Base-by-base conservation (phyloP, 2,888 invertebrate genomes). In the Cosmorhoe ocellata region DNA sequence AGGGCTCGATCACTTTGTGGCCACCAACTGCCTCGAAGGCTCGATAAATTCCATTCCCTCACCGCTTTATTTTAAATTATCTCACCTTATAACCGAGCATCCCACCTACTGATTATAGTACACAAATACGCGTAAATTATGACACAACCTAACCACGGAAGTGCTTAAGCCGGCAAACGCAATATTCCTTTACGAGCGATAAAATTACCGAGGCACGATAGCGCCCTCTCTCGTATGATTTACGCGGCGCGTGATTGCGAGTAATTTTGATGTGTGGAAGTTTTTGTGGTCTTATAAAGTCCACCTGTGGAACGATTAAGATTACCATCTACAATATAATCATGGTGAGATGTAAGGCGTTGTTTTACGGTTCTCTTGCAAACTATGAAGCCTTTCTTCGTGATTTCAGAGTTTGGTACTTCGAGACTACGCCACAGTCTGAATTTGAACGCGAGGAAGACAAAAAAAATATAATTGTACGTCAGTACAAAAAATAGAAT, bases 161-260 rank as follows among this genome's bases (percentile, higher is more conserved):
- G 74, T 76, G 66, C 73, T 71, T 70, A 65, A 58, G 62, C 66
- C 65, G 61, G 62, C 62, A 52, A 62, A 66, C 65, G 69, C 71
- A 70, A 73, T 74, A 73, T 75, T 71, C 71, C 67, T 72, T 77
- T 73, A 74, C 71, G 69, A 67, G 64, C 74, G 64, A 80, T 81
- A 79, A 81, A 79, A 68, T 66, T 59, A 64, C 50, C 62, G 54
- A 61, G 59, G 50, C 61, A 61, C 64, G 68, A 70, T 68, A 67
- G 69, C 67, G 59, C 48, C 51, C 46, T 65, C 59, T 57, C 42
- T 59, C 61, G 58, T 53, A 67, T 71, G 71, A 74, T 71, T 70
- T 74, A 71, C 62, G 52, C 50, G 37, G 53, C 52, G 58, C 58
- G 60, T 65, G 61, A 64, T 69, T 66, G 65, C 46, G 59, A 63